Conservation (phyloP, 2,113 vertebrate species). For the Trichechus manatus region DNA sequence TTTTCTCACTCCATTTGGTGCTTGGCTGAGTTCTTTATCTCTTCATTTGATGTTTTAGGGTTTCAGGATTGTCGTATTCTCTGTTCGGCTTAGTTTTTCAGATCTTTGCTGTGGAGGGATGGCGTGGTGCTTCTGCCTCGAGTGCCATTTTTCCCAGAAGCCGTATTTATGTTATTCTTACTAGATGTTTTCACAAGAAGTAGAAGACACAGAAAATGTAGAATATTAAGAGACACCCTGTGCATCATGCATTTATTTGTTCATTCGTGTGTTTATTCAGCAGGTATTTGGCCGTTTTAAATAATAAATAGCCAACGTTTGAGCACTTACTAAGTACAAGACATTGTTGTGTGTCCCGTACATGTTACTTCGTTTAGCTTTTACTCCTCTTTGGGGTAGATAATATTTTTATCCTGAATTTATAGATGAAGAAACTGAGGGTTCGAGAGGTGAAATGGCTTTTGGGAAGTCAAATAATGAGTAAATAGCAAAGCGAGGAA, state of each 20-base stretch:
- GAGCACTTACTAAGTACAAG: conserved; percentile 4
- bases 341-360: background rate
- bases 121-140: no score
- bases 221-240: background rate
- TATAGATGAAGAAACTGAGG: background rate
- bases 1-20: no score
- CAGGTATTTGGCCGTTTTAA: conserved; percentile 28
- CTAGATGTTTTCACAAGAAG: background rate
- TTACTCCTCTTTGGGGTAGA: background rate
- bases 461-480: conserved; percentile 47
- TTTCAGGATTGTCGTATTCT: no score
- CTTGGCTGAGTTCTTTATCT: no score
- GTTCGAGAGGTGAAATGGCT: background rate
- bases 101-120: no score
- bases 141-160: no score
- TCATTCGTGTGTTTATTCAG: background rate
- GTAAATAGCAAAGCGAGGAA: background rate
- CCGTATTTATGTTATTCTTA: background rate
- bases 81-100: no score
- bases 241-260: background rate
- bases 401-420: background rate
- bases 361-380: background rate
- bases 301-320: background rate
- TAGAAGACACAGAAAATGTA: background rate
- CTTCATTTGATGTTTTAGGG: no score